Conservation (phyloP, 2,797 vertebrate genomes). For the Siniperca obscura region DNA sequence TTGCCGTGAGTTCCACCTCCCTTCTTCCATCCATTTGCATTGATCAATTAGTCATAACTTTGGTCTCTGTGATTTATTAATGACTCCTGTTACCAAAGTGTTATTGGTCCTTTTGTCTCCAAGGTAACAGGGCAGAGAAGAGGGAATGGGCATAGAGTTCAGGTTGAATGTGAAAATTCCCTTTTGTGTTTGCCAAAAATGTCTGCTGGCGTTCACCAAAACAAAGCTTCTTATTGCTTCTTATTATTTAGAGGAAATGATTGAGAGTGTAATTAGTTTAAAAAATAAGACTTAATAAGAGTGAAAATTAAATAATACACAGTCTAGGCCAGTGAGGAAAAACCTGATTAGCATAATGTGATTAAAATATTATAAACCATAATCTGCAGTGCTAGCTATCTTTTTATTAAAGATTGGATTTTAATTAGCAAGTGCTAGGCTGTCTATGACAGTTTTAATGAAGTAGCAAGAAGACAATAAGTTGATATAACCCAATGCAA, state of each 20-base stretch:
- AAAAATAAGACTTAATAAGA: conserved; percentile 22
- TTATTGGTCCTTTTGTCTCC: conserved; percentile 74
- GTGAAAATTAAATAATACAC: conserved; percentile 39
- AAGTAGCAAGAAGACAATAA: conserved; percentile 15
- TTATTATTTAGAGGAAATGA: conserved; percentile 24
- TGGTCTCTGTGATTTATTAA: conserved; percentile 68
- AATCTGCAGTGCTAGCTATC: conserved; percentile 38
- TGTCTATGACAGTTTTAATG: conserved; percentile 46
- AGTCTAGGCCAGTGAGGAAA: conserved; percentile 11
- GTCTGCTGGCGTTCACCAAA: conserved; percentile 4
- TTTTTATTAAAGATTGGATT: conserved; percentile 39
- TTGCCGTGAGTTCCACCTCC: conserved; percentile 92
- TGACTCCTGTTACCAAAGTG: conserved; percentile 38
- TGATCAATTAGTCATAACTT: conserved; percentile 75
- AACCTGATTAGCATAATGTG: conserved; percentile 50
- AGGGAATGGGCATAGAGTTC: not conserved
- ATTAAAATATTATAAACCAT: conserved; percentile 54
- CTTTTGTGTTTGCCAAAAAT: conserved; percentile 29
- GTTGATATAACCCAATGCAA: not conserved
- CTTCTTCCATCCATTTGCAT: conserved; percentile 60
- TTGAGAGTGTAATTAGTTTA: conserved; percentile 18
- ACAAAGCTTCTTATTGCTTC: not conserved
- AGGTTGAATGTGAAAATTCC: conserved; percentile 40
- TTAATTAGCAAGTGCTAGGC: conserved; percentile 52
- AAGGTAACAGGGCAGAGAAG: conserved; percentile 70